phyloP scores from a whole-genome alignment of 2,797 vertebrate genomes.

The Amblyraja radiata region DNA sequence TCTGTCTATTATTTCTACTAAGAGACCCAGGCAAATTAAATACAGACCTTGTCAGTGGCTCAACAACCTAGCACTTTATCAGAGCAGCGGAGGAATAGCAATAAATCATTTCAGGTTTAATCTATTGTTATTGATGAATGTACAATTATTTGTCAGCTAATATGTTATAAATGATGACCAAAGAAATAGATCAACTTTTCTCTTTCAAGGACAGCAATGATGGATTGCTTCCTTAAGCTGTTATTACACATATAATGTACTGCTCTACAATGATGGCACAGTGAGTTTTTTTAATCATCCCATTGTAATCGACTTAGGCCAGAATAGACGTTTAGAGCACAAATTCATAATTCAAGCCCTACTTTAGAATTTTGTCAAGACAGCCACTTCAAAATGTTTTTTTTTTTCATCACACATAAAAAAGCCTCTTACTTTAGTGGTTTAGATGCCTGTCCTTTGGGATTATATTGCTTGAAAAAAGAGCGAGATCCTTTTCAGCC shows the following conservation, averaged over 20 bases:
- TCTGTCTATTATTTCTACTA: conserved; percentile 71
- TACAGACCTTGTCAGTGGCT: conserved; percentile 66
- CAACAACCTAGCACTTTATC: conserved; percentile 73
- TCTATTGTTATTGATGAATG: conserved; percentile 99
- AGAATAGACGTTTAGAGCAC: conserved; percentile 54
- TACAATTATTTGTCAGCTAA: conserved; percentile 99
- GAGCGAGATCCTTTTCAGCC: background rate
- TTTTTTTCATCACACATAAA: conserved; percentile 44
- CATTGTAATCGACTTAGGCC: conserved; percentile 70
- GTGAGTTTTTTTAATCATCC: conserved; percentile 70
- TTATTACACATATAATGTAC: conserved; percentile 90
- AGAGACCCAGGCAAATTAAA: conserved; percentile 71
- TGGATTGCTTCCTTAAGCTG: conserved; percentile 97
- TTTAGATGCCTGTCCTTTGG: conserved; percentile 52
- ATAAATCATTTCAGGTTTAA: conserved; percentile 99
- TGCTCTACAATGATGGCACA: conserved; percentile 69
- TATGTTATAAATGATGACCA: conserved; percentile 89
- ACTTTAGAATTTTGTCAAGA: conserved; percentile 61
- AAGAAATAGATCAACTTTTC: conserved; percentile 76
- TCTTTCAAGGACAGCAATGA: conserved; percentile 74
- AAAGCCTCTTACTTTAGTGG: conserved; percentile 65
- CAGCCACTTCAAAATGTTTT: conserved; percentile 73
- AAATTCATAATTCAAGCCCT: conserved; percentile 75
- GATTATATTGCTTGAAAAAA: conserved; percentile 1
- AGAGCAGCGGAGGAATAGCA: conserved; percentile 67